Evolutionary conservation across 2,888 invertebrate species (phyloP), one percentile per base, ranked within the genome.

Genomic region (Agonopterix alstromeriana): DNA sequence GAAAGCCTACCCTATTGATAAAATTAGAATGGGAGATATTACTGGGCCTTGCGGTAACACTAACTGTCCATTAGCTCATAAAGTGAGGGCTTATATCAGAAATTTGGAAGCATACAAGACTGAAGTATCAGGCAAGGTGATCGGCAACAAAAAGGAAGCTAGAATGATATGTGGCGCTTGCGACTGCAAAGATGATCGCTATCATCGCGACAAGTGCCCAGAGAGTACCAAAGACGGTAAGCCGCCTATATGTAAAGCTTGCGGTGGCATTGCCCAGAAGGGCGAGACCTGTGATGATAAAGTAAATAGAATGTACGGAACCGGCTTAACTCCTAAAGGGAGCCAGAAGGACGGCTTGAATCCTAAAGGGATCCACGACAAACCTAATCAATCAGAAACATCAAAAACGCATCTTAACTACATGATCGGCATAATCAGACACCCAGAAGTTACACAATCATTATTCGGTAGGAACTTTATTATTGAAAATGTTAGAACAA

Each of bases 1-100:
- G 53, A 80, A 75, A 56, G 63, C 60, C 46, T 78, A 83, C 63
- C 60, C 77, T 10, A 76, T 83, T 14, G 70, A 80, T 48, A 83
- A 83, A 54, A 78, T 88, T 45, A 76, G 75, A 57, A 88, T 88
- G 86, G 87, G 88, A 48, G 87, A 88, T 54, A 88, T 88, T 36
- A 70, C 63, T 41, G 88, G 88, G 3, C 87, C 88, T 1, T 88
- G 88, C 62, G 88, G 88, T 44, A 88, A 88, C 60, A 48, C 70
- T 27, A 86, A 82, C 47, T 88, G 88, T 59, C 61, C 73, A 40
- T 62, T 88, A 53, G 86, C 87, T 40, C 85, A 85, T 56, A 88
- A 82, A 68, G 79, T 88, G 1, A 82, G 63, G 59, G 72, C 60
- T 8, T 88, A 87, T 51, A 77, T 88, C 45, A 72, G 88, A 57